Evolutionary conservation across 2,113 vertebrate species (phyloP).

Genomic region (Oriolus oriolus): DNA sequence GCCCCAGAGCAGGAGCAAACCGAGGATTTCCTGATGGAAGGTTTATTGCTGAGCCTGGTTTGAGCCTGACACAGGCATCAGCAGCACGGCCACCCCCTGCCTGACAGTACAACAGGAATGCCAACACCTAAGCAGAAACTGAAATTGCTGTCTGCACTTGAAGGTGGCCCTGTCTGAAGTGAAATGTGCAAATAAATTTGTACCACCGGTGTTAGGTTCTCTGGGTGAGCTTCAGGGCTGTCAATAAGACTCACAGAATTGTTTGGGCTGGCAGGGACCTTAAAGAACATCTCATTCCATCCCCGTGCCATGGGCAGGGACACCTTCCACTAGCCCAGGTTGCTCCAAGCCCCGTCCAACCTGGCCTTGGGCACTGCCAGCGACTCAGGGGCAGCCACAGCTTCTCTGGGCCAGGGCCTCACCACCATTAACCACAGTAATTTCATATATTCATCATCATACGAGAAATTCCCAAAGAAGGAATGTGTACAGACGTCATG

Average conservation of each 20-base stretch:
- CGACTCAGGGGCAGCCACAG: background rate
- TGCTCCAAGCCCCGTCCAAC: background rate
- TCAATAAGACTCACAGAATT: background rate
- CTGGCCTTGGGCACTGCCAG: background rate
- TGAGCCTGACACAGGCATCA: background rate
- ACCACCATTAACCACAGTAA: background rate
- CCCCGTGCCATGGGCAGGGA: background rate
- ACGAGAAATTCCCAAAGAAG: background rate
- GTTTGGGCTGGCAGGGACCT: background rate
- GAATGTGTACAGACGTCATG: fast-evolving
- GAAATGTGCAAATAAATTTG: background rate
- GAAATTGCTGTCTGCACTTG: background rate
- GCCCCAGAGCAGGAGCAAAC: background rate
- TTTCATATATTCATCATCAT: background rate
- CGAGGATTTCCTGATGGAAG: background rate
- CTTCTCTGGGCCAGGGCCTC: background rate
- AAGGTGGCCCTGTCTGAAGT: background rate
- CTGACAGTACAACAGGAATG: background rate
- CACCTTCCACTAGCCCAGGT: fast-evolving
- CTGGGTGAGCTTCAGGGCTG: background rate
- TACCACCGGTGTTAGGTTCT: background rate
- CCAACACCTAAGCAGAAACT: background rate
- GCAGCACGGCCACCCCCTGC: background rate
- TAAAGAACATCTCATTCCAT: background rate
- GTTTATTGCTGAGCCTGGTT: background rate